These are phyloP conservation scores for Amblyjoppa proteus DNA, from an alignment of 2,888 invertebrate species.

Conservation along the genomic window DNA sequence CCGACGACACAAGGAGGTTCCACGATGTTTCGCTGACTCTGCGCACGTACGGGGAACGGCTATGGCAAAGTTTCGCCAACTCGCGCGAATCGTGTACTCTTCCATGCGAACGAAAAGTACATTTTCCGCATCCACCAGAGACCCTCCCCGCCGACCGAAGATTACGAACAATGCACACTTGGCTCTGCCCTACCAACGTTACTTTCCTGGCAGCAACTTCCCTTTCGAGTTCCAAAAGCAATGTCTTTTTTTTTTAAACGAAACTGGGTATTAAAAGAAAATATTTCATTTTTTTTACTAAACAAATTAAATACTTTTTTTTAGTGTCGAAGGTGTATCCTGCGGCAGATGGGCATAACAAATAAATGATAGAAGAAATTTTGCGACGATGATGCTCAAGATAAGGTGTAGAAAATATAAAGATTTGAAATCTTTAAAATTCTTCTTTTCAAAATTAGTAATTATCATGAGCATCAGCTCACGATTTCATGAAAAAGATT, in stretches of 20 bases:
- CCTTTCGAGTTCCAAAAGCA: not conserved
- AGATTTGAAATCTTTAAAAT: no score
- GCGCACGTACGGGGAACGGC: conserved; percentile 20
- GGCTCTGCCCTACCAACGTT: not conserved
- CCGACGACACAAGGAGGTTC: not conserved
- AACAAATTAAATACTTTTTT: no score
- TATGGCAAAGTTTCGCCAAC: conserved; percentile 18
- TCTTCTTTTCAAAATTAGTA: not conserved
- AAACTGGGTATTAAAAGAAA: not conserved
- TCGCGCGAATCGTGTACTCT: not conserved
- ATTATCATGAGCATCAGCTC: not conserved
- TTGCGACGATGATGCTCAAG: no score
- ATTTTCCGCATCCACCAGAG: conserved; percentile 12
- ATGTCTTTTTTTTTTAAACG: not conserved
- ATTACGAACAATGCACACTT: conserved; percentile 8
- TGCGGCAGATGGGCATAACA: no score
- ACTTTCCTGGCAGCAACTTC: not conserved
- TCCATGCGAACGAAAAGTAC: conserved; percentile 12
- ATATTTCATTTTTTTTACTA: not conserved
- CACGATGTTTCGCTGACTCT: conserved; percentile 9
- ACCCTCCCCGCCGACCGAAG: not conserved
- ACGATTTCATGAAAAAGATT: no score
- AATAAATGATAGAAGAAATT: no score
- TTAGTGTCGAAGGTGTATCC: no score
- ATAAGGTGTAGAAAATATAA: no score